Percentiles rank a stretch among this genome's conserved stretches.
phyloP scores from a whole-genome alignment of 2,113 vertebrate species.

The Halcyon malimbica region DNA sequence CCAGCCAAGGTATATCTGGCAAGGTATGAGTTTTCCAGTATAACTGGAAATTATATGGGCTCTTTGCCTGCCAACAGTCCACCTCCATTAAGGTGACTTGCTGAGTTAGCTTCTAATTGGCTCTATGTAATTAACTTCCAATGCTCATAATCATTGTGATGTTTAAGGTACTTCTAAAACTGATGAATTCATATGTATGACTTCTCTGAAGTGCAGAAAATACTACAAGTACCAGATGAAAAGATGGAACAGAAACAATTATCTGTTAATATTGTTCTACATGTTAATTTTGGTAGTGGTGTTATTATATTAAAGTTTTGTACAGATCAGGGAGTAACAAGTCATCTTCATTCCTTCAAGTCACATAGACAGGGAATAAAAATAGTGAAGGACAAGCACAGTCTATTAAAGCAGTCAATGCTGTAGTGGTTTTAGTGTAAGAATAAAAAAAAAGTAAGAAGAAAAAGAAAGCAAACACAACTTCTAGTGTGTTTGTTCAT shows the following conservation, averaged over 20 bases:
- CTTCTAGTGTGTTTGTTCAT: not conserved
- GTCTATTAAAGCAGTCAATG: not conserved
- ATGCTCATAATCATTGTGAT: not conserved
- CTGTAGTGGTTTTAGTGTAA: not conserved
- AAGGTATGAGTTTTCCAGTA: not conserved
- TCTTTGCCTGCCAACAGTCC: not conserved
- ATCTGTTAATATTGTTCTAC: conserved; percentile 26
- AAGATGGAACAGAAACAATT: not conserved
- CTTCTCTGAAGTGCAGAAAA: not conserved
- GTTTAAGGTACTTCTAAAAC: conserved; percentile 4
- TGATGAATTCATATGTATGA: not conserved
- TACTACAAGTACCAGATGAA: not conserved
- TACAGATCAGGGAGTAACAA: not conserved
- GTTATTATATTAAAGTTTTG: conserved; percentile 15
- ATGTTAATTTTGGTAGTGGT: conserved; percentile 11
- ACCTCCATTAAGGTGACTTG: conserved; percentile 4
- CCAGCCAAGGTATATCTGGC: not conserved
- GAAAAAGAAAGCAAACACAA: not conserved
- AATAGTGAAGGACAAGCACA: not conserved
- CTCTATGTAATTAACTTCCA: not conserved
- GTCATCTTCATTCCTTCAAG: not conserved
- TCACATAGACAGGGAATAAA: not conserved
- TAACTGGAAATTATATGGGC: not conserved
- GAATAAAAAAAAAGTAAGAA: not conserved
- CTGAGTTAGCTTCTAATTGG: conserved; percentile 25